These are phyloP conservation scores for Drosophila yooni DNA, from an alignment of 2,888 invertebrate species.

Conservation along the genomic window DNA sequence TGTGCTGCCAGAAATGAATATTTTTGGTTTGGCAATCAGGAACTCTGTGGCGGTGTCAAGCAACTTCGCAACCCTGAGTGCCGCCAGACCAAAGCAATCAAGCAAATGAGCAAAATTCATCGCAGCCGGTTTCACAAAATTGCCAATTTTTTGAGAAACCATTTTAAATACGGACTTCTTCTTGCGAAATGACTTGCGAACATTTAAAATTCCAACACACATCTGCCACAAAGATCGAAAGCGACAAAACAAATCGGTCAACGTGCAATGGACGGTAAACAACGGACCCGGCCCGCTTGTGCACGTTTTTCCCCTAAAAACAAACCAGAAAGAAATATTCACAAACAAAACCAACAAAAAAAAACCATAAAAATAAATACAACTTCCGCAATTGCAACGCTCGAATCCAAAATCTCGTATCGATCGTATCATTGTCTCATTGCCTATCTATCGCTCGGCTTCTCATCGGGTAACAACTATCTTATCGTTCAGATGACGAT, in stretches of 20 bases:
- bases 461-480: slow-evolving; percentile 8
- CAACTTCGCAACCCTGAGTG: slow-evolving; percentile 72
- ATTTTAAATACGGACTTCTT: slow-evolving; percentile 38
- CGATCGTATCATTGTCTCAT: slow-evolving; percentile 19
- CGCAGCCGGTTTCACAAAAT: slow-evolving; percentile 51
- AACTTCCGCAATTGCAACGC: slow-evolving; percentile 66
- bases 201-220: slow-evolving; percentile 21
- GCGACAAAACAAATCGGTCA: slow-evolving; percentile 68
- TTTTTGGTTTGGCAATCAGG: slow-evolving; percentile 30
- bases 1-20: slow-evolving; percentile 8
- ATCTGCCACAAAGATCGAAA: slow-evolving; percentile 35
- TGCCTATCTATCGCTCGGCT: slow-evolving; percentile 1
- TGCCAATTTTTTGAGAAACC: slow-evolving; percentile 42
- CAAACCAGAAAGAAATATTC: slow-evolving; percentile 11
- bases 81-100: slow-evolving; percentile 27
- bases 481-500: slow-evolving; percentile 56
- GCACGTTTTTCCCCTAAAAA: slow-evolving; percentile 58
- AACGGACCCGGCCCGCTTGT: slow-evolving; percentile 43
- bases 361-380: slow-evolving; percentile 39
- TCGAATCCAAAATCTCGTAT: slow-evolving; percentile 29
- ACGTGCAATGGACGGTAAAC: slow-evolving; percentile 58
- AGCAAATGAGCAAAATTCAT: slow-evolving; percentile 20
- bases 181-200: slow-evolving; percentile 45
- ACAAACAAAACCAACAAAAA: not conserved
- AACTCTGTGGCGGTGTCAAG: slow-evolving; percentile 60